Percentiles rank a stretch among this genome's conserved stretches.
Conservation (phyloP, 2,113 vertebrate genomes). For the Kryptolebias marmoratus region DNA sequence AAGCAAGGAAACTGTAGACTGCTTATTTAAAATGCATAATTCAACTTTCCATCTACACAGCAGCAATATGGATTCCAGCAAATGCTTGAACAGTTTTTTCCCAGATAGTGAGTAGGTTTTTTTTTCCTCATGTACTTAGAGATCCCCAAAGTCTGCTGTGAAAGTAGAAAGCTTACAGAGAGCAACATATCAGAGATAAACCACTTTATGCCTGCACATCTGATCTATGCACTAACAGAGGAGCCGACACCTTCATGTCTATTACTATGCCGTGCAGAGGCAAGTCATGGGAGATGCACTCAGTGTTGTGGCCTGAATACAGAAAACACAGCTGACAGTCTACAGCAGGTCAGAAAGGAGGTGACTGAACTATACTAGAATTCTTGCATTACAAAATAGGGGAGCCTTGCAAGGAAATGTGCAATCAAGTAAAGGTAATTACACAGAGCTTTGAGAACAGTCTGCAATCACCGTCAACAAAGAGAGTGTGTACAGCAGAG, state of each 20-base stretch:
- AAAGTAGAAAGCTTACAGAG: not conserved
- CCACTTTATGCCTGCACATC: not conserved
- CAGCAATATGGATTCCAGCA: not conserved
- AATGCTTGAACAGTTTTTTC: not conserved
- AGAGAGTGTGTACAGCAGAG: not conserved
- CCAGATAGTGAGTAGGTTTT: not conserved
- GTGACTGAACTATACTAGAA: not conserved
- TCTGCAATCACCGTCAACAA: not conserved
- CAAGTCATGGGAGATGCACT: not conserved
- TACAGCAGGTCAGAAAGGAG: not conserved
- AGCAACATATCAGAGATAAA: conserved; percentile 7
- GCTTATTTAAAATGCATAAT: conserved; percentile 7
- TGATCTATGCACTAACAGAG: conserved; percentile 6
- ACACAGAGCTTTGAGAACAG: not conserved
- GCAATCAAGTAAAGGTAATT: not conserved
- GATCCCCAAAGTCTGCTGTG: not conserved
- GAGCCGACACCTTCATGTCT: not conserved
- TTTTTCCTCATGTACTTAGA: not conserved
- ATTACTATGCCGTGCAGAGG: not conserved
- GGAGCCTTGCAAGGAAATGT: not conserved
- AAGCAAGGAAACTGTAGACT: not conserved
- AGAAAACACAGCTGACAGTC: not conserved
- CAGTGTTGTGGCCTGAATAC: not conserved
- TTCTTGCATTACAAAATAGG: not conserved
- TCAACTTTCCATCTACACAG: not conserved